phyloP scores from a whole-genome alignment of 1,140 invertebrate genomes.

The Meloidogyne chitwoodi region DNA sequence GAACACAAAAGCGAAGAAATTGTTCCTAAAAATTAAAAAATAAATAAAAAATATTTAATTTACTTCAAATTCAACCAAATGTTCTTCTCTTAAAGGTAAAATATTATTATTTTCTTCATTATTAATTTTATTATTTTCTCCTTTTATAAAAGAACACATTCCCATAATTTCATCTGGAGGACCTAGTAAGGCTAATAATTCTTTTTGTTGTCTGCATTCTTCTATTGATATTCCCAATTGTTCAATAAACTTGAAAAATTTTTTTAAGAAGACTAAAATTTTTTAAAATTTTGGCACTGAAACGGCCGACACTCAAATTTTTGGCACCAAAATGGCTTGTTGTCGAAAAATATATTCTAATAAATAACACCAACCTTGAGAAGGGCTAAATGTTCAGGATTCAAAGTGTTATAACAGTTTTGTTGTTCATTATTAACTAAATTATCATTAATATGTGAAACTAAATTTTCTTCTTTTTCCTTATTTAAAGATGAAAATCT shows the following conservation, averaged over 20 bases:
- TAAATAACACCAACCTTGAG: too few relatives aligned
- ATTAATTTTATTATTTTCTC: not conserved
- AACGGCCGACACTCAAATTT: too few relatives aligned
- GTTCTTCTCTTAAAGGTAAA: not conserved
- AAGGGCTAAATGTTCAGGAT: not conserved
- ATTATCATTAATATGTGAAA: too few relatives aligned
- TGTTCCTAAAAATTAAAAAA: not conserved
- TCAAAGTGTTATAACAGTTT: not conserved
- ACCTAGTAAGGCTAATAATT: not conserved
- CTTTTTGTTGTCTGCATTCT: not conserved
- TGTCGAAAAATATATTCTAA: too few relatives aligned
- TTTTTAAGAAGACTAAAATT: not conserved
- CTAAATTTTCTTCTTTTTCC: not conserved
- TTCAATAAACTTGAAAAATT: not conserved
- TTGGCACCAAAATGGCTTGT: too few relatives aligned
- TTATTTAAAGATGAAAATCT: not conserved
- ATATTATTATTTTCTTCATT: not conserved
- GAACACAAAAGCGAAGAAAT: conserved; percentile 6
- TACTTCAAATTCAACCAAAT: not conserved
- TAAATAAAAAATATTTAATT: not conserved
- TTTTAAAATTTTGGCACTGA: too few relatives aligned
- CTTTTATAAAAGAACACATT: not conserved
- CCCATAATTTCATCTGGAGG: not conserved
- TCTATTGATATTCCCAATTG: not conserved
- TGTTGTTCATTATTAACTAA: too few relatives aligned